Base-by-base conservation (phyloP, 1,140 invertebrate genomes). In the Doryteuthis pealeii region DNA sequence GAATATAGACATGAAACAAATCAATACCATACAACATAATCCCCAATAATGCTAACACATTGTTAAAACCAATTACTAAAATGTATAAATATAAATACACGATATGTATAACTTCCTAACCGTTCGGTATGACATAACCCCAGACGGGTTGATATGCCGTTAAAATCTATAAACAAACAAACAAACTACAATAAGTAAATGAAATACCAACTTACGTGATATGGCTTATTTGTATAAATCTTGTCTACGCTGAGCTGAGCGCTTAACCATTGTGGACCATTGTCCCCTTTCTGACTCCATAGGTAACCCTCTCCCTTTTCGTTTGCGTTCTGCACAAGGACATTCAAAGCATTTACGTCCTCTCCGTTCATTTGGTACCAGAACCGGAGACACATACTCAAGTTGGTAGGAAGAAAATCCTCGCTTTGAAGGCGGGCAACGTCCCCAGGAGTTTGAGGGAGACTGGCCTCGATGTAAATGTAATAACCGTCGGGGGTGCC, bases 401-500 rank as follows among this genome's bases (percentile, higher is more conserved):
- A 22, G 12, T 79, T 81, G 14, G 71, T 72, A 28, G 77, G 77
- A 49, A 74, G 79, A 15, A 73, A 69, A 18, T 33, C 8, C 26
- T 78, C 71, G 70, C 76, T 77, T 8, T 75, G 31, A 65, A 85
- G 35, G 62, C 78, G 73, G 18, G 84, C 85, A 10, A 74, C 77
- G 67, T 87, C 83, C 10, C 82, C 82, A 40, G 43, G 71, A 0
- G 18, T 18, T 28, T 81, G 74, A 1, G 85, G 83, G 26, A 67
- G 31, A 75, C 81, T 84, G 1, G 85, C 76, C 75, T 87, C 86
- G 58, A 83, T 85, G 74, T 82, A 87, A 77, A 83, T 80, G 73
- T 84, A 85, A 49, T 81, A 80, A 1, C 82, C 84, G 18, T 69
- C 40, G 15, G 71, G n/a, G 26, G 43, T 62, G 0, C 77, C 76